Conservation (phyloP, 1,140 invertebrate genomes). For the Drosophila mojavensis region DNA sequence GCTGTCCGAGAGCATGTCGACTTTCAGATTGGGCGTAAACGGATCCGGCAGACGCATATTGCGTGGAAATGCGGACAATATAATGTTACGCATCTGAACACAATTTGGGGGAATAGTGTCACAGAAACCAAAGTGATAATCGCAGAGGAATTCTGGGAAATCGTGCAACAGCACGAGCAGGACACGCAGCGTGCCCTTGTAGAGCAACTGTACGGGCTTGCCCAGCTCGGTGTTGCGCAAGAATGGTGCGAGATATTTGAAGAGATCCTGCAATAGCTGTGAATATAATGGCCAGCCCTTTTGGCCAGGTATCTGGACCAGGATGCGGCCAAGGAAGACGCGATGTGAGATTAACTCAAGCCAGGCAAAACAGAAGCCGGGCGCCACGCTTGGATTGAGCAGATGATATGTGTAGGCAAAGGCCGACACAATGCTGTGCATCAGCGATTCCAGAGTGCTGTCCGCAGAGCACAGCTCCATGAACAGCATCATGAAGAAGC, state of each 20-base stretch:
- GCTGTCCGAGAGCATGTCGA: slow-evolving; percentile 96
- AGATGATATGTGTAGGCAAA: slow-evolving; percentile 97
- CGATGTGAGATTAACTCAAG: slow-evolving; percentile 98
- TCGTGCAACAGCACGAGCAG: slow-evolving; percentile 98
- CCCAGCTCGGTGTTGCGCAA: slow-evolving; percentile 97
- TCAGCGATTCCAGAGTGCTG: slow-evolving; percentile 88
- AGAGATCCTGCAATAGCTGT: slow-evolving; percentile 96
- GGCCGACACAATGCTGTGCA: slow-evolving; percentile 89
- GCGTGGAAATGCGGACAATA: slow-evolving; percentile 98
- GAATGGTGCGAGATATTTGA: slow-evolving; percentile 98
- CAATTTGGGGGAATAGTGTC: slow-evolving; percentile 99
- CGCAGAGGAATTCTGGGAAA: slow-evolving; percentile 99
- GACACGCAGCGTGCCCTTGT: slow-evolving; percentile 98
- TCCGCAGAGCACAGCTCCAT: slow-evolving; percentile 97
- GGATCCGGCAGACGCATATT: slow-evolving; percentile 99
- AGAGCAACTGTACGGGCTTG: slow-evolving; percentile 95
- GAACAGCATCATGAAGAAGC: slow-evolving; percentile 98
- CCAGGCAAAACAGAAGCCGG: slow-evolving; percentile 99
- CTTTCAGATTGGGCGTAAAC: slow-evolving; percentile 98
- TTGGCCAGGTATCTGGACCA: slow-evolving; percentile 94
- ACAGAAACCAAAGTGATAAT: slow-evolving; percentile 99
- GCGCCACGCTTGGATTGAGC: slow-evolving; percentile 96
- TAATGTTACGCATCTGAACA: slow-evolving; percentile 99
- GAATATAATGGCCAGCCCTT: slow-evolving; percentile 95
- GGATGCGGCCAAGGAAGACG: slow-evolving; percentile 96